phyloP scores from a whole-genome alignment of 1,140 invertebrate species.

The Trypoxylus dichotomus region DNA sequence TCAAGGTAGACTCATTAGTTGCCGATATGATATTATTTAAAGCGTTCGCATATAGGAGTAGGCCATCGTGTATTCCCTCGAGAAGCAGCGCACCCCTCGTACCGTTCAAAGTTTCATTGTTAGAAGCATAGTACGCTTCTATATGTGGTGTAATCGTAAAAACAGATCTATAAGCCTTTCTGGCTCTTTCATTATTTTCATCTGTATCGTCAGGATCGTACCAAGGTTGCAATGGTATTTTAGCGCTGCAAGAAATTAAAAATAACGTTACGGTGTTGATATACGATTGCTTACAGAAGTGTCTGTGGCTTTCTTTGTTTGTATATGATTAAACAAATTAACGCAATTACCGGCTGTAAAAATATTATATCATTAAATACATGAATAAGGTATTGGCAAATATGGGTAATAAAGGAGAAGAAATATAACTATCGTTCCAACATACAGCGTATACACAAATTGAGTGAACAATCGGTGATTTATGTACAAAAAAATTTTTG shows the following conservation, averaged over 20 bases:
- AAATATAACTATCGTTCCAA: too few species aligned
- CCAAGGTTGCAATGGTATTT: conserved; percentile 64
- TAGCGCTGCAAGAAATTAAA: conserved; percentile 38
- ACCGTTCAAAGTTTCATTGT: conserved; percentile 20
- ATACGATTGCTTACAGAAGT: too few species aligned
- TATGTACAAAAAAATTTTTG: too few species aligned
- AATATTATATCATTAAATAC: too few species aligned
- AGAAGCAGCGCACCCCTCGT: conserved; percentile 44
- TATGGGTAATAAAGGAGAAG: too few species aligned
- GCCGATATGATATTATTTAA: conserved; percentile 79
- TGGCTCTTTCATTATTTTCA: conserved; percentile 81
- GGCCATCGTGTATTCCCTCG: conserved; percentile 89
- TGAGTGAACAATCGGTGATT: too few species aligned
- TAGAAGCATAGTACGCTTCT: conserved; percentile 49
- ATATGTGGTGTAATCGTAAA: conserved; percentile 80
- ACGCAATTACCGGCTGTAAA: too few species aligned
- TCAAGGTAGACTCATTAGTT: conserved; percentile 34
- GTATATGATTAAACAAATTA: too few species aligned
- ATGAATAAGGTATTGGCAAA: too few species aligned
- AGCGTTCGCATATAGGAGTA: conserved; percentile 88
- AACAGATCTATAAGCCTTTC: conserved; percentile 85
- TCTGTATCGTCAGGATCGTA: conserved; percentile 74
- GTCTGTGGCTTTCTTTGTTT: too few species aligned
- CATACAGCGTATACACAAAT: too few species aligned
- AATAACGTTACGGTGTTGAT: neutral